These are phyloP conservation scores for Phrynosoma blainvillii DNA, from an alignment of 2,113 vertebrate species.

Conservation along the genomic window DNA sequence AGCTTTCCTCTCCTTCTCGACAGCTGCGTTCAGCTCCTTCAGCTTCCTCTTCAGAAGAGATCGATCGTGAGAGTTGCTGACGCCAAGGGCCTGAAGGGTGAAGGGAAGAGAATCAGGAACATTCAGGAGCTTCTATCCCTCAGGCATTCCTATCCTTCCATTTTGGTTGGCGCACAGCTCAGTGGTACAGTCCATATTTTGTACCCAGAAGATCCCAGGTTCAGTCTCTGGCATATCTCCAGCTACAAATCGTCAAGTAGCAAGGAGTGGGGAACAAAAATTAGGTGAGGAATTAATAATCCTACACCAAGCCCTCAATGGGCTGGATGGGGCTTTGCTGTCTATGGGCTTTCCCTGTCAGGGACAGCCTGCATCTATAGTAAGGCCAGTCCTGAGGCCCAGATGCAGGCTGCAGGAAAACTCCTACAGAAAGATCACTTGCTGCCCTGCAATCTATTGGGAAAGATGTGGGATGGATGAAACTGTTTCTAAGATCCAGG, in stretches of 20 bases:
- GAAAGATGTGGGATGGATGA: no score
- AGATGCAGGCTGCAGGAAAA: no score
- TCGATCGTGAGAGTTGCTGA: slow-evolving; percentile 85
- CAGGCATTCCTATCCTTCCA: background rate
- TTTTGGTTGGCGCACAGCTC: background rate
- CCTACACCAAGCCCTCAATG: background rate
- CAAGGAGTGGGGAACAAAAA: background rate
- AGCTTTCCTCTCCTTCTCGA: slow-evolving; percentile 85
- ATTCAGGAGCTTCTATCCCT: background rate
- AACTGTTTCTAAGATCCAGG: no score
- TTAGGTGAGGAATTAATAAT: no score
- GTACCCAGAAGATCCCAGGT: background rate
- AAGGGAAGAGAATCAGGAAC: background rate
- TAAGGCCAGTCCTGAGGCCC: no score
- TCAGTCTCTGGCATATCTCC: no score
- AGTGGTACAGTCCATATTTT: background rate
- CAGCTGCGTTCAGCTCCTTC: slow-evolving; percentile 82
- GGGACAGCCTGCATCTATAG: no score
- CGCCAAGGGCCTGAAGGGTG: slow-evolving; percentile 81
- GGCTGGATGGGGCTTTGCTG: background rate
- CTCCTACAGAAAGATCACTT: no score
- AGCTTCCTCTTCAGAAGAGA: slow-evolving; percentile 83
- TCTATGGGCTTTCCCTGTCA: no score
- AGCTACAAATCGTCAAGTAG: background rate
- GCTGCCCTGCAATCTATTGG: no score